phyloP scores from a whole-genome alignment of 1,140 invertebrate genomes.

The Penaeus chinensis region DNA sequence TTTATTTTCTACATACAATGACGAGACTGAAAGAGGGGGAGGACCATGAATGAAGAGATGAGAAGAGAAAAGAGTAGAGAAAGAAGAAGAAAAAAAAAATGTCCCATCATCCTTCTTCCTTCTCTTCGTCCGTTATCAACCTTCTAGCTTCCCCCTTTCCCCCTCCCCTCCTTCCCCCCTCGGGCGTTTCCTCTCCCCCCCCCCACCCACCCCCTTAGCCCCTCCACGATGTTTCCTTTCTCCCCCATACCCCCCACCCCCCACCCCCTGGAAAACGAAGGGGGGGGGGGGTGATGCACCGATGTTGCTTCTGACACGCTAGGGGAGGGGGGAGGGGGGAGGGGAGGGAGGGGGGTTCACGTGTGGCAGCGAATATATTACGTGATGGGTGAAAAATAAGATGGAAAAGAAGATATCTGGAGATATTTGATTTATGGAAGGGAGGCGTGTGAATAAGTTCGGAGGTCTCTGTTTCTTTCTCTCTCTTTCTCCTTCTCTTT shows the following conservation, averaged over 20 bases:
- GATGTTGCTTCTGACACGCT: neutral
- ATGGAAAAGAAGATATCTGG: too few relatives aligned
- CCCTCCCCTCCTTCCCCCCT: neutral
- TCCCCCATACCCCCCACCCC: too few relatives aligned
- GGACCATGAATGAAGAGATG: neutral
- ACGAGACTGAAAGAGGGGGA: neutral
- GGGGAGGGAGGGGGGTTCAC: neutral
- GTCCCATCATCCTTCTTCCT: neutral
- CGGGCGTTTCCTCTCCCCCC: too few relatives aligned
- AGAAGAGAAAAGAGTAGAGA: neutral
- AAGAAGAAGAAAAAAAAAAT: neutral
- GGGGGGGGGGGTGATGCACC: too few relatives aligned
- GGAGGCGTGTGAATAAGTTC: too few relatives aligned
- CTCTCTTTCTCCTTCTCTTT: neutral
- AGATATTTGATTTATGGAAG: too few relatives aligned
- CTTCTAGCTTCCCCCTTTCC: neutral
- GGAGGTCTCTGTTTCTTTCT: neutral
- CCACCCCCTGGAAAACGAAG: too few relatives aligned
- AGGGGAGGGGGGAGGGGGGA: neutral
- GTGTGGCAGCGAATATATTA: neutral
- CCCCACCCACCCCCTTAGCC: too few relatives aligned
- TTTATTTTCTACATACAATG: neutral
- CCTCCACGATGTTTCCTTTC: too few relatives aligned
- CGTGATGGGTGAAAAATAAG: too few relatives aligned
- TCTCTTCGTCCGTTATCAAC: neutral